These are phyloP conservation scores for Parasteatoda lunata DNA, from an alignment of 2,888 invertebrate genomes.

Conservation along the genomic window DNA sequence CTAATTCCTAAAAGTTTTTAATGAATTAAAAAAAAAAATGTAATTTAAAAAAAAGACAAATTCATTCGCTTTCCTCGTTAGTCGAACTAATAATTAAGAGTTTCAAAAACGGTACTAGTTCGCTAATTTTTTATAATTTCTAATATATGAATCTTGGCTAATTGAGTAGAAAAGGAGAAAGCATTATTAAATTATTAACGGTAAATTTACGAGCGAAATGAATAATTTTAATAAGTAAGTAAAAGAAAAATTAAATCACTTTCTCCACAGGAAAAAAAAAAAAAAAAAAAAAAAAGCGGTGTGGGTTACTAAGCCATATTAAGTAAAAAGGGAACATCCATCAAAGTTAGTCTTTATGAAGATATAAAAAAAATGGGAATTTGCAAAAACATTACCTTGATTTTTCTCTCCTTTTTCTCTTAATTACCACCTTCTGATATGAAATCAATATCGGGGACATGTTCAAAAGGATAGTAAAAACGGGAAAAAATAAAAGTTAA, in stretches of 20 bases:
- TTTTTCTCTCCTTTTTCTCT: conserved; percentile 31
- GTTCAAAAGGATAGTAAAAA: conserved; percentile 17
- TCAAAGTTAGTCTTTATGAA: conserved; percentile 14
- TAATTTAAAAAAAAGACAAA: too few relatives aligned
- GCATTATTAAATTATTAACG: conserved; percentile 58
- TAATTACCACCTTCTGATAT: conserved; percentile 58
- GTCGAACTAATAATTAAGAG: too few relatives aligned
- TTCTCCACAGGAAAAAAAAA: not conserved
- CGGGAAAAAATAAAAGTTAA: conserved; percentile 21
- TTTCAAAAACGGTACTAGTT: too few relatives aligned
- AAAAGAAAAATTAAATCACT: not conserved
- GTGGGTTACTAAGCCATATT: conserved; percentile 18
- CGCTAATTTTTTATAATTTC: conserved; percentile 16
- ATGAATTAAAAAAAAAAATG: too few relatives aligned
- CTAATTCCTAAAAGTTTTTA: too few relatives aligned
- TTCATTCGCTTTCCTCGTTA: too few relatives aligned
- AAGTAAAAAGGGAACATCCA: conserved; percentile 48
- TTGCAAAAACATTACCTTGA: conserved; percentile 57
- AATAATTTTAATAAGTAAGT: conserved; percentile 28
- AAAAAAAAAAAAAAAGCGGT: conserved; percentile 36
- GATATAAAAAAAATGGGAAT: conserved; percentile 6
- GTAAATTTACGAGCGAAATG: conserved; percentile 26
- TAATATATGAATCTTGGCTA: conserved; percentile 17
- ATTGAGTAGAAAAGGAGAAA: conserved; percentile 28
- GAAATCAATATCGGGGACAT: conserved; percentile 55